Evolutionary conservation across 2,797 vertebrate species (phyloP).

Genomic region (Anguilla marmorata): DNA sequence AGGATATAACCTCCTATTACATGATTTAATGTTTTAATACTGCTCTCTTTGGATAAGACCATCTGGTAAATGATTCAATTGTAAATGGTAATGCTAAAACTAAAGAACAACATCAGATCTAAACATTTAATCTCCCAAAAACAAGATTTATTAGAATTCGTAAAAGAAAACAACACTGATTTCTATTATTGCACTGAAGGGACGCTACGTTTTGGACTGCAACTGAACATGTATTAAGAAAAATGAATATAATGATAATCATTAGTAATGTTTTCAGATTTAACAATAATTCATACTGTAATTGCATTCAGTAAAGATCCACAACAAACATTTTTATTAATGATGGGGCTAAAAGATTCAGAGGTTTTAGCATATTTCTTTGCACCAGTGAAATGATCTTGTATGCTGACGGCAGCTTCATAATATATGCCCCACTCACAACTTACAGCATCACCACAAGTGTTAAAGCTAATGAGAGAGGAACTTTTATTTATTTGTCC

Average conservation of each 20-base stretch:
- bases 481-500: no score
- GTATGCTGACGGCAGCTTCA: background rate
- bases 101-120: background rate
- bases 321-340: background rate
- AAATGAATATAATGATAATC: background rate
- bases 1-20: background rate
- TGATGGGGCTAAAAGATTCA: background rate
- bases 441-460: no score
- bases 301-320: background rate
- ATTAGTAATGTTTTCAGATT: no score
- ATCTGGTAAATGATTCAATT: background rate
- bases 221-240: background rate
- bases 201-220: background rate
- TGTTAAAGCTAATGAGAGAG: no score
- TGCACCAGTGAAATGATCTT: background rate
- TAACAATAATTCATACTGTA: background rate
- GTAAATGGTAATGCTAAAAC: background rate
- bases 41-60: background rate
- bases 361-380: background rate
- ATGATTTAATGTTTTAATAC: background rate
- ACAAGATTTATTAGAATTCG: background rate
- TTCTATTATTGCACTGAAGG: background rate
- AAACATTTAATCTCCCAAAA: background rate
- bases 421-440: no score
- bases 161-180: background rate